A percentile compares a stretch with the other conserved stretches of the same genome.
Evolutionary conservation across 2,113 vertebrate species (phyloP).

Genomic region (Ellobius talpinus): DNA sequence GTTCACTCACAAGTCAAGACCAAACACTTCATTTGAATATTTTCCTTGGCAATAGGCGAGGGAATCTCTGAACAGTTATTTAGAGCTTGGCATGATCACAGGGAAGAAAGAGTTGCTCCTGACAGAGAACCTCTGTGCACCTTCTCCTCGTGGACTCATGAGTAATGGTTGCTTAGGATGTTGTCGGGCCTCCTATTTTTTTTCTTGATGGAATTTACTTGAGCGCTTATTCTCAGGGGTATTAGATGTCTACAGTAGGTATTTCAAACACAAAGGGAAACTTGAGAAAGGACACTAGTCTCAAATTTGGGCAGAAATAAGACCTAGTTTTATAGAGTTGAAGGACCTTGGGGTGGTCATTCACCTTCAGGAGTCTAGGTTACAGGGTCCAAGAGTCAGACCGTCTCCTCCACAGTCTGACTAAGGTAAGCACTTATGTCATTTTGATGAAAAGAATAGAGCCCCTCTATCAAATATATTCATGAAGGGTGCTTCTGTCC

Average conservation of each 20-base stretch:
- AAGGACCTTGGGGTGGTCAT: neutral
- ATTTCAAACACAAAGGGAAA: neutral
- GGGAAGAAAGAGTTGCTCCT: conserved; percentile 58
- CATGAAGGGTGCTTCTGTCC: neutral
- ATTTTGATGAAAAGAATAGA: neutral
- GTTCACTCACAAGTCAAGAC: conserved; percentile 83
- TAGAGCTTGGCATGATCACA: conserved; percentile 68
- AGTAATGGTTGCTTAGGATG: neutral
- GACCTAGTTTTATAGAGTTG: neutral
- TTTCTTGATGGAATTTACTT: neutral
- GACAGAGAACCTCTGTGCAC: neutral
- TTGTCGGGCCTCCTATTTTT: neutral
- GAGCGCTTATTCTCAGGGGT: neutral
- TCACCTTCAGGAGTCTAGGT: neutral
- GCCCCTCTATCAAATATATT: neutral
- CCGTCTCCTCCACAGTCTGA: fast-evolving
- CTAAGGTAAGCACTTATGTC: neutral
- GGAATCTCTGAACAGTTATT: conserved; percentile 72
- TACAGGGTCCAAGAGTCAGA: neutral
- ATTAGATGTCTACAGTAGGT: neutral
- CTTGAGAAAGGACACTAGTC: neutral
- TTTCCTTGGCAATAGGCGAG: conserved; percentile 76
- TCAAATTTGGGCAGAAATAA: conserved; percentile 17
- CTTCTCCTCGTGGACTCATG: neutral
- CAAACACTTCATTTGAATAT: conserved; percentile 82